A percentile compares a stretch with the other conserved stretches of the same genome.
Evolutionary conservation across 1,140 invertebrate species (phyloP).

Genomic region (Monomorium pharaonis): DNA sequence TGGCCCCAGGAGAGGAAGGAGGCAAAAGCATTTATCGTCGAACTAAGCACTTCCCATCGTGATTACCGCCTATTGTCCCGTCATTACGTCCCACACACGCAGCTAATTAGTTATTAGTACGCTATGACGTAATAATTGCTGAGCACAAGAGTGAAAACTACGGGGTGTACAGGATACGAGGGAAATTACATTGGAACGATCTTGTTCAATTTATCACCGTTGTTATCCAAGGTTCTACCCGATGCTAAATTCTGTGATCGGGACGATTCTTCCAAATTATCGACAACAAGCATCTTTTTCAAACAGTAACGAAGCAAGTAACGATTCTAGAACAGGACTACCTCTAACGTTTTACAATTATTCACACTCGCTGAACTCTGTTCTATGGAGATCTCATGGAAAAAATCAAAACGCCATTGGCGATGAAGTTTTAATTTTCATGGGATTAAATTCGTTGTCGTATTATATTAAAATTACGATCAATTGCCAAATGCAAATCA

Average conservation of each 20-base stretch:
- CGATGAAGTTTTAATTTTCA: no score
- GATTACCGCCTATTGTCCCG: constrained; percentile 80
- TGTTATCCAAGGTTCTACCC: constrained; percentile 78
- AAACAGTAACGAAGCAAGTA: background rate
- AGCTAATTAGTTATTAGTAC: constrained; percentile 84
- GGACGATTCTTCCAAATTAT: background rate
- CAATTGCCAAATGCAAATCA: background rate
- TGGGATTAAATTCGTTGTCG: no score
- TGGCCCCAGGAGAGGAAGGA: no score
- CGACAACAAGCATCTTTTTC: constrained; percentile 13
- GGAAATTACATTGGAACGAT: constrained; percentile 81
- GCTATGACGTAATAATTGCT: constrained; percentile 82
- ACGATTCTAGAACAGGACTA: background rate
- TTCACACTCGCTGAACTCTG: background rate
- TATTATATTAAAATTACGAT: background rate
- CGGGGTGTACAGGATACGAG: constrained; percentile 81
- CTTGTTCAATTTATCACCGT: constrained; percentile 78
- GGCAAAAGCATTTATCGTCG: constrained; percentile 76
- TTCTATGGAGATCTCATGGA: background rate
- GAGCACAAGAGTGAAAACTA: constrained; percentile 78
- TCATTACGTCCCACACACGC: constrained; percentile 76
- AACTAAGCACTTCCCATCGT: constrained; percentile 81
- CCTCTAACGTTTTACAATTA: background rate
- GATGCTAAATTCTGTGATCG: constrained; percentile 37
- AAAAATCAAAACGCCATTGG: background rate